Conservation (phyloP, 2,797 vertebrate genomes). For the Tapirus indicus region DNA sequence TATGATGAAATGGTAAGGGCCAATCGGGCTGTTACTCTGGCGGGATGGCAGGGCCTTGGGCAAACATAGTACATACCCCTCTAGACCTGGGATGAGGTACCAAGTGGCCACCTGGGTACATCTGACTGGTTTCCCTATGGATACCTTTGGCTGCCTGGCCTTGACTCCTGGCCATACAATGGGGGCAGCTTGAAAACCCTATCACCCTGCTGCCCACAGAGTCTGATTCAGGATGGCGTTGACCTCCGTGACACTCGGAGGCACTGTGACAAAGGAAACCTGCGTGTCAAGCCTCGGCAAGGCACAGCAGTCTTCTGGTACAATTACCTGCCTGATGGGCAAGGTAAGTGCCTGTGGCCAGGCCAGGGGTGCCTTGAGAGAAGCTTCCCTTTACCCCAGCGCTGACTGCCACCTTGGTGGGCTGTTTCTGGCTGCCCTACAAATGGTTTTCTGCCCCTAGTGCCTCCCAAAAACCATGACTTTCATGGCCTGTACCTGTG, state of each 20-base stretch:
- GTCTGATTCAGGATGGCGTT: slow-evolving; percentile 96
- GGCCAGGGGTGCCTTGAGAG: neutral
- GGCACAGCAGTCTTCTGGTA: slow-evolving; percentile 99
- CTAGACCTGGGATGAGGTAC: neutral
- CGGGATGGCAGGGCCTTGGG: slow-evolving; percentile 47
- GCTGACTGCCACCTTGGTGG: neutral
- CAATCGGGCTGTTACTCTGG: slow-evolving; percentile 41
- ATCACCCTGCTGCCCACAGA: slow-evolving; percentile 86
- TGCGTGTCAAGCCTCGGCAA: slow-evolving; percentile 96
- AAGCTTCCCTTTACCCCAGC: neutral
- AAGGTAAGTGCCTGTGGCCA: slow-evolving; percentile 89
- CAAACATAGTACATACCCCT: neutral
- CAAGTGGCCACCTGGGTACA: neutral
- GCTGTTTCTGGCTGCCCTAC: neutral
- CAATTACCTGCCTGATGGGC: slow-evolving; percentile 98
- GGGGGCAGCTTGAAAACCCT: neutral
- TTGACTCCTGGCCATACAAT: neutral
- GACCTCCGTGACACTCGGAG: slow-evolving; percentile 98
- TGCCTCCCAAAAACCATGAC: neutral
- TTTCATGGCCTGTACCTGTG: neutral
- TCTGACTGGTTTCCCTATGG: neutral
- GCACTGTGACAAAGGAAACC: slow-evolving; percentile 97
- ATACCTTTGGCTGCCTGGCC: neutral
- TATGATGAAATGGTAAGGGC: slow-evolving; percentile 97
- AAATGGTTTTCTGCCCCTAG: neutral